Base-by-base conservation (phyloP, 2,113 vertebrate species). In the Hyperopisus bebe region DNA sequence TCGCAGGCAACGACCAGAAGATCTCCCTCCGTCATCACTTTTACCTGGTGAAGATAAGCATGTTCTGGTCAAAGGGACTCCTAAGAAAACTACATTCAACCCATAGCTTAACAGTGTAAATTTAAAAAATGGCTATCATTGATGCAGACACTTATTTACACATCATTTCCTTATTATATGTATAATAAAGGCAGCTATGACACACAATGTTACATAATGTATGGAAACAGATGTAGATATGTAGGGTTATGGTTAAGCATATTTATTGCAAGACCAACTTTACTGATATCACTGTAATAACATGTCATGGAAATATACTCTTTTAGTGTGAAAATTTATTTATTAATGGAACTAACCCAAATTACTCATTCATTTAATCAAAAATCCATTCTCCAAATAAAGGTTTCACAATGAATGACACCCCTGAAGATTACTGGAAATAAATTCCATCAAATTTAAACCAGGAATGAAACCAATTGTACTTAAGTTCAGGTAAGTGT, bases 11-110 rank as follows among this genome's bases (percentile, higher is more conserved):
- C 94, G 0, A 97, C 97, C 92, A 99, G 93, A 46, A 99, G 92
- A 89, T 98, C 98, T 17, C 92, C 94, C 91, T 99, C 98, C 0
- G 97, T 99, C 96, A 99, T 98, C 90, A 99, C 97, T 92, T 99
- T 99, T 90, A 99, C 96, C 98, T 99, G 94, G 42, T 88, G 87
- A 82, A 51, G 88, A 77, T 17, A 2, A n/a, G 17, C 2, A 24
- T 27, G 27, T 24, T 8, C 42, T 44, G n/a, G 66, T 35, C 47
- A 50, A 50, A 39, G 15, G 39, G 27, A n/a, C 35, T 42, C 21
- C 87, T 13, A 19, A 55, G 31, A 21, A 2, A 24, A n/a, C 85
- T 47, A 11, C 85, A n/a, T 51, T 51, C n/a, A 15, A n/a, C 48
- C 10, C 27, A 51, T n/a, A 27, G 44, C n/a, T 51, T n/a, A 86